Evolutionary conservation across 2,888 invertebrate genomes (phyloP), one percentile per base, ranked within the genome.

Genomic region (Panopea generosa): DNA sequence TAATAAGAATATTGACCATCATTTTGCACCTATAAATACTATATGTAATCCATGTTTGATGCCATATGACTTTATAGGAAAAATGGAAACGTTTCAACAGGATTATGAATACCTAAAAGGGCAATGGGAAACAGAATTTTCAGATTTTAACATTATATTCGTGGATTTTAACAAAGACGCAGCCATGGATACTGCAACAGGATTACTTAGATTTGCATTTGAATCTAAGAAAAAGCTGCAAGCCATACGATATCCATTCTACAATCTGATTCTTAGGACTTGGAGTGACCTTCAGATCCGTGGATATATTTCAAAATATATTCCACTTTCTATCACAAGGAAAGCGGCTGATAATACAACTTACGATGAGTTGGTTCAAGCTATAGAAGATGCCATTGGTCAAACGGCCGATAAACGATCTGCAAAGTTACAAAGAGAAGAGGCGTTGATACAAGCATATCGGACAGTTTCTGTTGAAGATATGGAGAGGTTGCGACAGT

Each of bases 201-300:
- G 55, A 45, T 18, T 56, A 72, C 14, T 45, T 73, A 0, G 16
- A 27, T 0, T 40, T 52, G 7, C 65, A 0, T 86, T 78, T 63
- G 20, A 59, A 0, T 68, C 80, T 62, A 66, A 63, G 33, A 55
- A 63, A 4, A 49, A 26, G 2, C 66, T 84, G 7, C 55, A 45
- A 18, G 69, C 61, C n/a, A n/a, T n/a, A 56, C 33, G 26, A 2
- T 45, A 45, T 45, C 69, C 85, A 14, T 80, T 85, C 59, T 65
- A 82, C 33, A 78, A 83, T n/a, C 74, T 83, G 0, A 53, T 81
- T n/a, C 24, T 75, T 7, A 40, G 85, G 29, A 68, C 80, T 0
- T 89, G 89, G 89, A 69, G 75, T 26, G 81, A 83, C 47, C 59
- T 87, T 33, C 87, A 89, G 61, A 84, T 87, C 2, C 61, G 86